A percentile compares a stretch with the other conserved stretches of the same genome.
Conservation (phyloP, 2,797 vertebrate genomes). For the Heliangelus exortis region DNA sequence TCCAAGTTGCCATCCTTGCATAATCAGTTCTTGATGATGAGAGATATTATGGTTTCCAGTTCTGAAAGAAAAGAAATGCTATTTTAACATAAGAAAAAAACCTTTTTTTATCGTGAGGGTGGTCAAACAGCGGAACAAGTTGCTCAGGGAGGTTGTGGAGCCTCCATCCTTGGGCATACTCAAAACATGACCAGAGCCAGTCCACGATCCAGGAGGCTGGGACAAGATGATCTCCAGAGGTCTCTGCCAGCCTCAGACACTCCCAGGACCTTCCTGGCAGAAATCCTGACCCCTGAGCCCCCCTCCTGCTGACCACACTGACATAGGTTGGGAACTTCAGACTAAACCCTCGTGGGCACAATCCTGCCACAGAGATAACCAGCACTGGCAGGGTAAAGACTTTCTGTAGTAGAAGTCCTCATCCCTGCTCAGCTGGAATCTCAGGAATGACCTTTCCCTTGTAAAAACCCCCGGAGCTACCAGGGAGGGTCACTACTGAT, state of each 20-base stretch:
- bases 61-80: background rate
- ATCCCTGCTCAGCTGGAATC: background rate
- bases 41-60: too few species aligned
- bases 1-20: too few species aligned
- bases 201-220: background rate
- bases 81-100: background rate
- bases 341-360: background rate
- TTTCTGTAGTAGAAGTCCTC: background rate
- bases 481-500: background rate
- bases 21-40: too few species aligned
- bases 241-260: background rate
- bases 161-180: background rate
- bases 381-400: background rate
- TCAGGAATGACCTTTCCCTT: background rate
- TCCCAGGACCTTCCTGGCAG: background rate
- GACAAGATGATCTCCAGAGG: background rate
- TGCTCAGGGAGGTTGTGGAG: background rate
- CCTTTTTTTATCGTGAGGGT: background rate
- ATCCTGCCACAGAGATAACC: background rate
- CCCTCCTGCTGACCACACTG: background rate
- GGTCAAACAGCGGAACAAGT: background rate
- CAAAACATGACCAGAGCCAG: rapidly evolving
- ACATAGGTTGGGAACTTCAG: background rate
- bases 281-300: background rate
- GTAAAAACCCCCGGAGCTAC: conserved; percentile 6